These are phyloP conservation scores for Margarornis squamiger DNA, from an alignment of 2,797 vertebrate species.

Conservation along the genomic window DNA sequence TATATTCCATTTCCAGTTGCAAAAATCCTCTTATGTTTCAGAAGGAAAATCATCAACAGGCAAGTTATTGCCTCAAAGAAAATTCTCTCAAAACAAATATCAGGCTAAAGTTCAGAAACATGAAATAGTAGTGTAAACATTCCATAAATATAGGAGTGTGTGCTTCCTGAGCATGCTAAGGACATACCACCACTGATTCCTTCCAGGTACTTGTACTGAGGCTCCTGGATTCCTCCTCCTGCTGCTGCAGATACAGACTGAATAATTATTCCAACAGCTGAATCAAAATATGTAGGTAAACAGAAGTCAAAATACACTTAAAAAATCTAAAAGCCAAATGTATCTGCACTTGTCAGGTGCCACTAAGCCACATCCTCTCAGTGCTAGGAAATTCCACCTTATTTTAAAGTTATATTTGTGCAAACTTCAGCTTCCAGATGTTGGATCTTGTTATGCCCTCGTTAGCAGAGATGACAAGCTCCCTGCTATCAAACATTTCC, in stretches of 20 bases:
- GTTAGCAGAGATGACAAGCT: neutral
- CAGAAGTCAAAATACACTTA: neutral
- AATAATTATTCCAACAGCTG: neutral
- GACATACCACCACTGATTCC: neutral
- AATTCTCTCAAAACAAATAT: neutral
- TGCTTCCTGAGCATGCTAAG: neutral
- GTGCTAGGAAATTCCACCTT: neutral
- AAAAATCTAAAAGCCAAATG: neutral
- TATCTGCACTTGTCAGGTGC: neutral
- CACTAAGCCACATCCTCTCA: neutral
- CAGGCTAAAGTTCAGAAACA: neutral
- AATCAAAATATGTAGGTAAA: neutral
- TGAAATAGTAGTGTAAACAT: neutral
- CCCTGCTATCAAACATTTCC: slow-evolving; percentile 13
- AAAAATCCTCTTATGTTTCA: neutral
- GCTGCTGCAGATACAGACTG: neutral
- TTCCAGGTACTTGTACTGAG: neutral
- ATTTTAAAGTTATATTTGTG: neutral
- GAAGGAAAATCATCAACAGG: neutral
- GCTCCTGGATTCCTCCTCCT: neutral
- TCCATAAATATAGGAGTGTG: neutral
- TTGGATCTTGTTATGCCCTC: neutral
- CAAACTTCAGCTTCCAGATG: neutral
- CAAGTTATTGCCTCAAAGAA: neutral
- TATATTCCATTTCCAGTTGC: neutral